These are phyloP conservation scores for Odontomyia ornata DNA, from an alignment of 2,888 invertebrate genomes.

Conservation along the genomic window DNA sequence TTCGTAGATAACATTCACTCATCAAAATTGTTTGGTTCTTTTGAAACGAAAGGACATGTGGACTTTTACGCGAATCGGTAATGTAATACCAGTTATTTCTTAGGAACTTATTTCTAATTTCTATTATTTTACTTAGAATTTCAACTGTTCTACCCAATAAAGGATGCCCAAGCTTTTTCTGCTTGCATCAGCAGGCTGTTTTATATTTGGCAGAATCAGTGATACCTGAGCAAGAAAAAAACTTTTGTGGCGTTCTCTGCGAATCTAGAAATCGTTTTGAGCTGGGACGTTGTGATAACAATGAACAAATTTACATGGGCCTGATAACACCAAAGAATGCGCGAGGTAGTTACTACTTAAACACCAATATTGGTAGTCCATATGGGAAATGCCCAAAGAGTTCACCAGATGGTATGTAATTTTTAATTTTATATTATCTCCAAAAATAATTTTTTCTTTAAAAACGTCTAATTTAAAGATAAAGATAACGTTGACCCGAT, in stretches of 20 bases:
- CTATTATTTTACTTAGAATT: too few relatives aligned
- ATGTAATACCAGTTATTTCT: neutral
- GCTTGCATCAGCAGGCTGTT: slow-evolving; percentile 48
- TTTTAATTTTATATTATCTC: too few relatives aligned
- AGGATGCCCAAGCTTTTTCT: slow-evolving; percentile 49
- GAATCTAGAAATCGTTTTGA: slow-evolving; percentile 43
- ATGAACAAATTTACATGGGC: slow-evolving; percentile 47
- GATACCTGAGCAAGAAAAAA: slow-evolving; percentile 44
- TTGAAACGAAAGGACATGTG: slow-evolving; percentile 47
- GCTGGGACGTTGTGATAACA: slow-evolving; percentile 19
- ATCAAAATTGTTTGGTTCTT: slow-evolving; percentile 44
- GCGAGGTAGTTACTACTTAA: slow-evolving; percentile 48
- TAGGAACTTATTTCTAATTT: neutral
- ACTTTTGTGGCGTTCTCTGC: slow-evolving; percentile 48
- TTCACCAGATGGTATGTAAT: neutral
- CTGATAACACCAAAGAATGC: slow-evolving; percentile 28
- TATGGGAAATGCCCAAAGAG: slow-evolving; percentile 33
- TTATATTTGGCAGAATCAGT: slow-evolving; percentile 51
- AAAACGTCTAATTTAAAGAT: too few relatives aligned
- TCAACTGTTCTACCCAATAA: slow-evolving; percentile 4
- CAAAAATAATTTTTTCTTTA: too few relatives aligned
- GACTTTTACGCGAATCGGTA: slow-evolving; percentile 51
- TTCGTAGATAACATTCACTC: slow-evolving; percentile 51
- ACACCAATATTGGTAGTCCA: slow-evolving; percentile 46
- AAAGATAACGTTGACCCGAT: too few relatives aligned